Evolutionary conservation across 1,140 invertebrate genomes (phyloP).

Genomic region (Aphelinus certus): DNA sequence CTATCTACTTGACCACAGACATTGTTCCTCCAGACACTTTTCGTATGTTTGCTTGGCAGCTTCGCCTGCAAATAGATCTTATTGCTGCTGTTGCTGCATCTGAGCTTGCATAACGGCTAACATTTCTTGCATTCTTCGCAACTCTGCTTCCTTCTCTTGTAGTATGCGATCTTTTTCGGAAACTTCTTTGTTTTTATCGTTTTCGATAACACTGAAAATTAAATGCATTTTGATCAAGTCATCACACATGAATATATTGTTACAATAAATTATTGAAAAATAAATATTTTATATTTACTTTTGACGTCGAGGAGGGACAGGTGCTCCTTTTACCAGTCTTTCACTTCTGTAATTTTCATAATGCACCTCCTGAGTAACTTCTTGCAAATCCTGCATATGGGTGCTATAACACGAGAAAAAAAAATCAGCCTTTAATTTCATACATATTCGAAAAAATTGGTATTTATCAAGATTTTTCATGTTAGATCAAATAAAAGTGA

Average conservation of each 20-base stretch:
- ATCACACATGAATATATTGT: not conserved
- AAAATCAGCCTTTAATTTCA: no score
- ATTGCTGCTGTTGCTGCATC: constrained; percentile 78
- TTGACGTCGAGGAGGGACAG: constrained; percentile 75
- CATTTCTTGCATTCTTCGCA: constrained; percentile 94
- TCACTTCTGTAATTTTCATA: constrained; percentile 96
- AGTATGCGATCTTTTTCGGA: constrained; percentile 85
- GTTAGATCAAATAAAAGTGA: no score
- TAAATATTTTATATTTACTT: constrained; percentile 66
- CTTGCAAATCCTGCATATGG: constrained; percentile 96
- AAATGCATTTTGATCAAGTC: constrained; percentile 3
- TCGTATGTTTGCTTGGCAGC: constrained; percentile 52
- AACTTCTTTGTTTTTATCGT: constrained; percentile 61
- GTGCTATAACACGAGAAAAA: constrained; percentile 70
- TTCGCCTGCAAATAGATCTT: constrained; percentile 51
- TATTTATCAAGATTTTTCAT: no score
- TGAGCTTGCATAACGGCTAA: constrained; percentile 93
- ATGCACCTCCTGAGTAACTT: constrained; percentile 94
- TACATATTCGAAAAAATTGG: no score
- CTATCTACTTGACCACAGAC: constrained; percentile 23
- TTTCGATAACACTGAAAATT: constrained; percentile 53
- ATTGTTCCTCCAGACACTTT: constrained; percentile 25
- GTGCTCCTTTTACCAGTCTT: constrained; percentile 82
- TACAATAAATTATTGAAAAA: constrained; percentile 12
- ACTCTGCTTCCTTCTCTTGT: constrained; percentile 89